Percentiles rank a stretch among this genome's conserved stretches.
phyloP scores from a whole-genome alignment of 1,140 invertebrate genomes.

The Calycopis cecrops region DNA sequence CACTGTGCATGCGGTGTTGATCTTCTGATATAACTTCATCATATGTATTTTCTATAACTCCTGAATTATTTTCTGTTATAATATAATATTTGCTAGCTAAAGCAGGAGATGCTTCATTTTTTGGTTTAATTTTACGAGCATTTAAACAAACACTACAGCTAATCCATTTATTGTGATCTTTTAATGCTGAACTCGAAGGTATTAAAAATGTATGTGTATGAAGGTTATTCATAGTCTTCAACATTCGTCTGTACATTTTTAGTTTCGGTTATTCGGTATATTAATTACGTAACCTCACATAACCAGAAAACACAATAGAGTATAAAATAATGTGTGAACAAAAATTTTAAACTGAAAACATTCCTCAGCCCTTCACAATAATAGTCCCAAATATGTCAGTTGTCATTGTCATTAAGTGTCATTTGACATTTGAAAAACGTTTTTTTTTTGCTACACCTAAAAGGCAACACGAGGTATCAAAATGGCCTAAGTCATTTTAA shows the following conservation, averaged over 20 bases:
- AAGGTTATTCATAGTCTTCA: constrained; percentile 3
- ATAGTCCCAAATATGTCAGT: too few species aligned
- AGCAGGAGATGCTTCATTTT: constrained; percentile 56
- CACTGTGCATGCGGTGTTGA: constrained; percentile 59
- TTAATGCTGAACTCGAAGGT: background rate
- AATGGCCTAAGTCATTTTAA: too few species aligned
- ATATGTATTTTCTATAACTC: constrained; percentile 79
- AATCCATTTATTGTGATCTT: background rate
- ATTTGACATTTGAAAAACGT: too few species aligned
- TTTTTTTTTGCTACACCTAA: too few species aligned
- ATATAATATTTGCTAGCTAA: constrained; percentile 75
- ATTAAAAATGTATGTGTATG: background rate
- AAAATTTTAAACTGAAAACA: too few species aligned
- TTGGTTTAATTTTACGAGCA: constrained; percentile 66
- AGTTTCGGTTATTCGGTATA: background rate
- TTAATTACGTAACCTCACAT: constrained; percentile 3
- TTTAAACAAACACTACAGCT: constrained; percentile 63
- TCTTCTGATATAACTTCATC: constrained; percentile 76
- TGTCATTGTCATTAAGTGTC: too few species aligned
- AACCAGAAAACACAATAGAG: too few species aligned
- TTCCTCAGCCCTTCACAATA: too few species aligned
- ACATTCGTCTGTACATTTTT: constrained; percentile 2
- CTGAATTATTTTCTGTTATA: constrained; percentile 79
- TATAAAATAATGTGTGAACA: too few species aligned
- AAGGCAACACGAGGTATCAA: too few species aligned